Conservation (phyloP, 2,888 invertebrate species). For the Drosophila quasianomalipes region DNA sequence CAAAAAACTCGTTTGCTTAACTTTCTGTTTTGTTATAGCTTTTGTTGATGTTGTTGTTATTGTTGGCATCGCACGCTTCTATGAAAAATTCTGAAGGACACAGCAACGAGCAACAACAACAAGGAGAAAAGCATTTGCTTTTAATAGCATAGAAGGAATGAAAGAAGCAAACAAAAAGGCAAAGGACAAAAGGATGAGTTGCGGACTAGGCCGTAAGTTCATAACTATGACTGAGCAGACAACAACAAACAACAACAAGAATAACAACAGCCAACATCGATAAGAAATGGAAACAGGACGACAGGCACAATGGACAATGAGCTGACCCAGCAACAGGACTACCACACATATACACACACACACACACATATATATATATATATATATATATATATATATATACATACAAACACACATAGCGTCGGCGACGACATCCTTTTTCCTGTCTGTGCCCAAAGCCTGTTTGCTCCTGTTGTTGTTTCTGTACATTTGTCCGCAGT, state of each 20-base stretch:
- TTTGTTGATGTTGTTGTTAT: slow-evolving; percentile 16
- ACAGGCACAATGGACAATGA: slow-evolving; percentile 70
- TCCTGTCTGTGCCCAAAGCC: slow-evolving; percentile 64
- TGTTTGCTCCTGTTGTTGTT: slow-evolving; percentile 3
- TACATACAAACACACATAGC: slow-evolving; percentile 1
- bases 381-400: background rate
- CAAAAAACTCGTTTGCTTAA: slow-evolving; percentile 9
- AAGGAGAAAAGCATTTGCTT: slow-evolving; percentile 48
- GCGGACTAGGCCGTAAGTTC: slow-evolving; percentile 45
- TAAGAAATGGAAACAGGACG: slow-evolving; percentile 62
- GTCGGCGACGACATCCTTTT: slow-evolving; percentile 77
- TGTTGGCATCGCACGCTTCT: slow-evolving; percentile 51
- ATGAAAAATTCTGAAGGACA: slow-evolving; percentile 75
- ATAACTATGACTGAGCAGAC: slow-evolving; percentile 48
- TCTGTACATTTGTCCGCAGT: slow-evolving; percentile 15
- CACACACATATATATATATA: slow-evolving; percentile 10
- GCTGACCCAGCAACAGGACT: slow-evolving; percentile 60
- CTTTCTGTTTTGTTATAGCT: slow-evolving; percentile 21
- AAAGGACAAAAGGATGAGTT: slow-evolving; percentile 45
- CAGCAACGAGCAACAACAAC: slow-evolving; percentile 10
- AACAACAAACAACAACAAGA: background rate
- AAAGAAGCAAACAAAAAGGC: slow-evolving; percentile 25
- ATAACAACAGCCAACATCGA: slow-evolving; percentile 53
- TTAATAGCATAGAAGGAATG: slow-evolving; percentile 52
- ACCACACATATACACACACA: slow-evolving; percentile 18